Conservation (phyloP, 2,113 vertebrate species). For the Galemys pyrenaicus region DNA sequence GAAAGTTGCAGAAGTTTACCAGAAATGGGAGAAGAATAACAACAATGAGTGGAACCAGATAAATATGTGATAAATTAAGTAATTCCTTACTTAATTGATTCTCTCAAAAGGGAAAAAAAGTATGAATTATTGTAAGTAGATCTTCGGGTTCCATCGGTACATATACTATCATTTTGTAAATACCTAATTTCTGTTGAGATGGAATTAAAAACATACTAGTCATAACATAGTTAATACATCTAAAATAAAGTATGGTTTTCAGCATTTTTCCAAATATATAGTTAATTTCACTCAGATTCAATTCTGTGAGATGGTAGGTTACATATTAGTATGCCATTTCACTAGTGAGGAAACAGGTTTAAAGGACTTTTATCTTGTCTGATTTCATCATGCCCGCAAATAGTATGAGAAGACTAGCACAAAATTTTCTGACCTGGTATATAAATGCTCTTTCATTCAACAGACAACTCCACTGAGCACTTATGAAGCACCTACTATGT, state of each 20-base stretch:
- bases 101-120: background rate
- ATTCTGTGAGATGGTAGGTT: background rate
- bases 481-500: background rate
- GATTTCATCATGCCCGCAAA: background rate
- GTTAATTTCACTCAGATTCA: background rate
- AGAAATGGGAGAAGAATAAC: background rate
- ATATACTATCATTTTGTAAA: background rate
- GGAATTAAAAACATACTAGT: background rate
- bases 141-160: background rate
- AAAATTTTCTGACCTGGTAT: background rate
- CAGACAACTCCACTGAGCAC: background rate
- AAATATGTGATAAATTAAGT: background rate
- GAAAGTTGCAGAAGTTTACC: background rate
- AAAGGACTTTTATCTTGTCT: background rate
- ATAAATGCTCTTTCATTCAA: background rate
- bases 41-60: background rate
- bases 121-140: background rate
- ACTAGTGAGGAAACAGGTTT: background rate
- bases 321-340: background rate
- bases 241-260: background rate
- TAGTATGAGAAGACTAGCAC: background rate
- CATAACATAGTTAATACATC: background rate
- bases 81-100: conserved; percentile 35
- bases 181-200: background rate
- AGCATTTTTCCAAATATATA: conserved; percentile 1